phyloP scores from a whole-genome alignment of 2,113 vertebrate genomes.

The Falcunculus frontatus region DNA sequence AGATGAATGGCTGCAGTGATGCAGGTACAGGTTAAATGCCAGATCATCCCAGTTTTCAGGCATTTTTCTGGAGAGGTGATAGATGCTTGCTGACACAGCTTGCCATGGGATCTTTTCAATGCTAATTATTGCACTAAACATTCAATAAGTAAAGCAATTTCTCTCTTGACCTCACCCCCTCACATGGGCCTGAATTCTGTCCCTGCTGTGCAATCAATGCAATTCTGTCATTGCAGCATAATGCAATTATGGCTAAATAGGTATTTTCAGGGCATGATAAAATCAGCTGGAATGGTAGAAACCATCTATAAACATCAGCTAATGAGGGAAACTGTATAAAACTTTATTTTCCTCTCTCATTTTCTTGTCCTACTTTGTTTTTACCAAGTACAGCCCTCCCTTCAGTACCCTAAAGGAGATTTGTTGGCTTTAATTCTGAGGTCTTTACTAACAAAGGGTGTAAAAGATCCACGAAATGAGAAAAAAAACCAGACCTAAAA shows the following conservation, averaged over 20 bases:
- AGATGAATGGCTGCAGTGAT: background rate
- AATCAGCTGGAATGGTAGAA: background rate
- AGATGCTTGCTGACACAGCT: background rate
- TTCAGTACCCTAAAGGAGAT: background rate
- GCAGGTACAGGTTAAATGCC: background rate
- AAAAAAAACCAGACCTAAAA: background rate
- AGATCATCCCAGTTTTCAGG: background rate
- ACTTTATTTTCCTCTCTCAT: background rate
- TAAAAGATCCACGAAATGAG: background rate
- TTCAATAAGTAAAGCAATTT: background rate
- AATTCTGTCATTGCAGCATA: background rate
- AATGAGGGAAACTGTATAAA: background rate
- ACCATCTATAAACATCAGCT: background rate
- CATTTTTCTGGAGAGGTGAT: background rate
- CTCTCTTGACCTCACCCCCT: background rate
- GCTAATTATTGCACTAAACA: background rate
- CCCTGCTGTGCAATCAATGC: background rate
- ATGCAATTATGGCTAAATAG: background rate
- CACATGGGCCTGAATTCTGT: background rate
- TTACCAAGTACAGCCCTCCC: background rate
- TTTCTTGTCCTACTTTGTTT: background rate
- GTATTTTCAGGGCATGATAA: background rate
- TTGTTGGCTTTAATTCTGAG: background rate
- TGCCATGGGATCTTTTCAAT: background rate
- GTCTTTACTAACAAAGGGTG: background rate